Base-by-base conservation (phyloP, 2,888 invertebrate genomes). In the Lampropteryx suffumata region DNA sequence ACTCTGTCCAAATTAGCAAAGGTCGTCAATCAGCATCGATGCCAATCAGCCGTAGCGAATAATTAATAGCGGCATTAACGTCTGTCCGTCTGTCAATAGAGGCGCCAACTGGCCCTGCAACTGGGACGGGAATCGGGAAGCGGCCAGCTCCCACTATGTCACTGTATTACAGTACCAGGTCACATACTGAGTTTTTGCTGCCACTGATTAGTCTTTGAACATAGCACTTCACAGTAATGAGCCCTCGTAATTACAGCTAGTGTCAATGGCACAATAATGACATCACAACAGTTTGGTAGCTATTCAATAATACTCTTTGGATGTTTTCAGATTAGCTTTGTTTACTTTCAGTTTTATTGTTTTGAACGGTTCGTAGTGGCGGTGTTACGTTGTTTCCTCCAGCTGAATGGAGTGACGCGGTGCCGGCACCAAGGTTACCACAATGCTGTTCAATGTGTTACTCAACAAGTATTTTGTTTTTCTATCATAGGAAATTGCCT, bases 101-200 rank as follows among this genome's bases (percentile, higher is more conserved):
- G 73, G 76, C 76, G 78, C 77, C 79, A 75, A 62, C 67, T 67
- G 66, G 64, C 71, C 58, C 49, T 52, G 50, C 61, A 59, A 62
- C 55, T 59, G 57, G 67, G 68, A 49, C 64, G 67, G 64, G 69
- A 67, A 67, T 62, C 67, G 66, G 70, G 69, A 70, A 69, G 68
- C 61, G 59, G 30, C 43, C 51, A 51, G 62, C 61, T 65, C 62
- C 55, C 68, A 67, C 65, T 61, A 58, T 56, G 46, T 46, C 52
- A 42, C 43, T 30, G 30, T 33, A 41, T 42, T 47, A 52, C 39
- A 39, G 42, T 49, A 56, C 36, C 59, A 46, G 52, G 35, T 55
- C 55, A 45, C 45, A 50, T 17, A 44, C 13, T 12, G 39, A 26
- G 47, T 37, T 53, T 53, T 35, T 45, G 37, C 12, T 13, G 11